These are phyloP conservation scores for Cyprinodon tularosa DNA, from an alignment of 2,113 vertebrate species.

Conservation along the genomic window DNA sequence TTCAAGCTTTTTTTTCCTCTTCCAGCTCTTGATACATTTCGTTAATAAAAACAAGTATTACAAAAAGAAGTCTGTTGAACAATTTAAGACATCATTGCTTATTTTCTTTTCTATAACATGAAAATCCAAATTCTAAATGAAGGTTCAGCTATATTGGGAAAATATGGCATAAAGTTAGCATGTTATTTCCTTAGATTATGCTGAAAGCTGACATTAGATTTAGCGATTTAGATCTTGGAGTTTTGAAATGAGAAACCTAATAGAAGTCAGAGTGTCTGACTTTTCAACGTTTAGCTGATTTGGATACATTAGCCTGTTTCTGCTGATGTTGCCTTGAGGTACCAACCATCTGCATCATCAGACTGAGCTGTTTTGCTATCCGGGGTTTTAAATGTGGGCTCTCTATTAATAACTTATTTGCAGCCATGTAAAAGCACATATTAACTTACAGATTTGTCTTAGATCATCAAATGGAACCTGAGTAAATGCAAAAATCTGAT, in stretches of 20 bases:
- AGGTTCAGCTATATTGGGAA: too few relatives aligned
- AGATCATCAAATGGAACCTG: too few relatives aligned
- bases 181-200: background rate
- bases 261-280: background rate
- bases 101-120: background rate
- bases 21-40: background rate
- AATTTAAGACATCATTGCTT: background rate
- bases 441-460: too few relatives aligned
- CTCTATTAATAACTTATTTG: background rate
- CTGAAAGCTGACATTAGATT: background rate
- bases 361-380: background rate
- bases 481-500: too few relatives aligned
- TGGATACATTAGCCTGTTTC: too few relatives aligned
- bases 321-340: too few relatives aligned
- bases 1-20: background rate
- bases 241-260: background rate
- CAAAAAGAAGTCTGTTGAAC: background rate
- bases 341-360: background rate
- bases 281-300: too few relatives aligned
- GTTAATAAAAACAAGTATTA: too few relatives aligned
- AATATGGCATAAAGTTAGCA: too few relatives aligned
- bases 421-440: too few relatives aligned
- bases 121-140: too few relatives aligned
- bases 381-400: background rate
- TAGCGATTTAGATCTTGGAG: background rate